Evolutionary conservation across 92 coral and sea anemone species (phyloP).

Genomic region (Plumapathes pennacea): DNA sequence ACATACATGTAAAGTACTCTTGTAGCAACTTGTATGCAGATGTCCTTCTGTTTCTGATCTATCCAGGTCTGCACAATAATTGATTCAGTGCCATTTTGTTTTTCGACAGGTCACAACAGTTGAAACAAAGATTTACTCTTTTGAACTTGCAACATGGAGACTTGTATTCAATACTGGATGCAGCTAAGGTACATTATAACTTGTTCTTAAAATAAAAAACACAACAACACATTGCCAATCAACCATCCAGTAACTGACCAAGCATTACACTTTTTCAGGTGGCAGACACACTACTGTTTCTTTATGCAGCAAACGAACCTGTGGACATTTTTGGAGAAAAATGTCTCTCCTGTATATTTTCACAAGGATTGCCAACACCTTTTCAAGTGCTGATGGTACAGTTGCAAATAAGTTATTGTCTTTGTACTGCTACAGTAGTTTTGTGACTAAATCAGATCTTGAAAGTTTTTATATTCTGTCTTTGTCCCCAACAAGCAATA

Average conservation of each 20-base stretch:
- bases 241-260: neutral
- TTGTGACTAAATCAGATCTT: no score
- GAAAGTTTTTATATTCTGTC: no score
- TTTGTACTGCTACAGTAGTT: no score
- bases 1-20: neutral
- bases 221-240: no score
- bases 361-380: slow-evolving; percentile 92
- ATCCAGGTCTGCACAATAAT: no score
- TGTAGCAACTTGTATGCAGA: neutral
- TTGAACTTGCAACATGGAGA: slow-evolving; percentile 76
- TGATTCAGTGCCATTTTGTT: no score
- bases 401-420: no score
- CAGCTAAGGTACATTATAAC: slow-evolving; percentile 67
- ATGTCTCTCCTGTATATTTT: slow-evolving; percentile 84
- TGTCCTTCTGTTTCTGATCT: neutral
- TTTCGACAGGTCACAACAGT: slow-evolving; percentile 64
- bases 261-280: slow-evolving; percentile 45
- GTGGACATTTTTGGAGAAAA: slow-evolving; percentile 84
- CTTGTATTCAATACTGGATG: slow-evolving; percentile 74
- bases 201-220: no score
- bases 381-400: slow-evolving; percentile 90
- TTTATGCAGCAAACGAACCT: slow-evolving; percentile 67
- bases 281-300: slow-evolving; percentile 88
- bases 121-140: slow-evolving; percentile 88
- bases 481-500: no score